phyloP scores from a whole-genome alignment of 2,113 vertebrate species.

The Ancistrus triradiatus region DNA sequence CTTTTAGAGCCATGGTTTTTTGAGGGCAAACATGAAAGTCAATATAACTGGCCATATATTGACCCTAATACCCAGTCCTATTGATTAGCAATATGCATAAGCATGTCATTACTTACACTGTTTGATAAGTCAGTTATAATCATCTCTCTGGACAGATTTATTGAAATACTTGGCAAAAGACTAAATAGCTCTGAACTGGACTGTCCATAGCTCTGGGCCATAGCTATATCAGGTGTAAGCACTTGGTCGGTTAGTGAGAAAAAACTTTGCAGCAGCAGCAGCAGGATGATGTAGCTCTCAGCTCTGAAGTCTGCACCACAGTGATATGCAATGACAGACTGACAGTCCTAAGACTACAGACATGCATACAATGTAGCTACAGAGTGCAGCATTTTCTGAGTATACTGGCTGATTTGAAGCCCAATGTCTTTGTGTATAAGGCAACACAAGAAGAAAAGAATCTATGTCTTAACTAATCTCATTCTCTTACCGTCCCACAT shows the following conservation, averaged over 20 bases:
- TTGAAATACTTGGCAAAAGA: constrained; percentile 50
- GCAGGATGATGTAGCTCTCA: too few relatives aligned
- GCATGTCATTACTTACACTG: too few relatives aligned
- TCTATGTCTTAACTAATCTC: constrained; percentile 26
- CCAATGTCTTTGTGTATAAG: background rate
- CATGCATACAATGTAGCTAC: background rate
- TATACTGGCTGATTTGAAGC: background rate
- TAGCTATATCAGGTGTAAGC: constrained; percentile 26
- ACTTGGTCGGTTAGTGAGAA: constrained; percentile 29
- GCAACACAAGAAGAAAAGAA: background rate
- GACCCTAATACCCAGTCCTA: background rate
- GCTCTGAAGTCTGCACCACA: constrained; percentile 8
- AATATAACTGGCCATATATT: constrained; percentile 42
- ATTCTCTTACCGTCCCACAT: constrained; percentile 17
- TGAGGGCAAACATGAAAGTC: too few relatives aligned
- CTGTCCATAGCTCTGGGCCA: constrained; percentile 41
- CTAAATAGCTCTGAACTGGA: constrained; percentile 49
- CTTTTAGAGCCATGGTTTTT: too few relatives aligned
- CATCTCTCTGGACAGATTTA: constrained; percentile 24
- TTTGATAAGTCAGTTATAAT: background rate
- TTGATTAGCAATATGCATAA: background rate
- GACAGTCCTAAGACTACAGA: constrained; percentile 4
- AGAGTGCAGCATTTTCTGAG: constrained; percentile 2
- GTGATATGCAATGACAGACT: background rate
- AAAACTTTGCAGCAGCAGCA: background rate